Percentiles rank a stretch among this genome's conserved stretches.
These are phyloP conservation scores for Gallinago undulata DNA, from an alignment of 2,113 vertebrate genomes.

Conservation along the genomic window DNA sequence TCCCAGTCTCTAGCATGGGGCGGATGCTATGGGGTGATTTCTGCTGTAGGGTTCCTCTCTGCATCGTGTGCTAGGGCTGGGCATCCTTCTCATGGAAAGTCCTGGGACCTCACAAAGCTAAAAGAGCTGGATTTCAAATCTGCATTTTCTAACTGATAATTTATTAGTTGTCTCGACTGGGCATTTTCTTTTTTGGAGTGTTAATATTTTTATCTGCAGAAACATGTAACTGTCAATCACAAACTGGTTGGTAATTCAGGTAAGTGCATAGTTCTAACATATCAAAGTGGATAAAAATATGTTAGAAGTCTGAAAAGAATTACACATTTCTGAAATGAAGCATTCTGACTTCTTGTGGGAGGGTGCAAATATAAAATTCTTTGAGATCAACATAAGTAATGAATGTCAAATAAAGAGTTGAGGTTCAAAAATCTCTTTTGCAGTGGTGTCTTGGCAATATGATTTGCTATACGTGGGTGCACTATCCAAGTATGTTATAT, in stretches of 20 bases:
- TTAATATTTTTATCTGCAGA: background rate
- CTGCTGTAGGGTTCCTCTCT: background rate
- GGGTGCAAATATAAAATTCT: background rate
- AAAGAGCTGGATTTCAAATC: background rate
- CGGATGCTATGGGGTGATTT: background rate
- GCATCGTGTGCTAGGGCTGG: background rate
- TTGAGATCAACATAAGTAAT: background rate
- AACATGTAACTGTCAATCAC: background rate
- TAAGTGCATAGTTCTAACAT: background rate
- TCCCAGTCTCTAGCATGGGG: background rate
- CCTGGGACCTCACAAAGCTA: background rate
- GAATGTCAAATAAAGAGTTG: background rate
- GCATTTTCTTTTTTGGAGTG: background rate
- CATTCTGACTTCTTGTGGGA: background rate
- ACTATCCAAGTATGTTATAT: background rate
- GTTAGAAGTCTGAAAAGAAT: background rate
- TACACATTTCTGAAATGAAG: background rate
- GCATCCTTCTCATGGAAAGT: background rate
- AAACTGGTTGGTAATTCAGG: background rate
- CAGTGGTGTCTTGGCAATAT: background rate
- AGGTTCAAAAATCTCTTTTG: background rate
- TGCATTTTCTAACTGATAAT: background rate
- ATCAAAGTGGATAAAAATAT: background rate
- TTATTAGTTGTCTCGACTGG: background rate
- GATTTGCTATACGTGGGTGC: background rate